These are phyloP conservation scores for Orchesella flavescens DNA, from an alignment of 2,888 invertebrate genomes.

Conservation along the genomic window DNA sequence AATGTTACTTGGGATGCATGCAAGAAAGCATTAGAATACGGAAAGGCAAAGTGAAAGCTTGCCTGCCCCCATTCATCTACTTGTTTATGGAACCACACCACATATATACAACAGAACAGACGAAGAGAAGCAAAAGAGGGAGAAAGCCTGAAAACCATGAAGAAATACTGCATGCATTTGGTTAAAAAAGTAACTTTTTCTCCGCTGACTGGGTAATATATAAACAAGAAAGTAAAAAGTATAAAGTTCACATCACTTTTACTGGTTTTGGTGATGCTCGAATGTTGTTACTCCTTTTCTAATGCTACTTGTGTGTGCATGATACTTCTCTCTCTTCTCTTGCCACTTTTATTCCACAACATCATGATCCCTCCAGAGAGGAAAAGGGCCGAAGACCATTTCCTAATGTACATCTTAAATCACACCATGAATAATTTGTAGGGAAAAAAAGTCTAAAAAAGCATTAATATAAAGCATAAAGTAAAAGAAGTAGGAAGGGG, in stretches of 20 bases:
- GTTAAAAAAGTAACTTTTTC: conserved; percentile 56
- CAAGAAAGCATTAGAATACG: conserved; percentile 64
- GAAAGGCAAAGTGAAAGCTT: conserved; percentile 50
- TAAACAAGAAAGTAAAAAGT: conserved; percentile 53
- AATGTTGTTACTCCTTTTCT: neutral
- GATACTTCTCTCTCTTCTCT: conserved; percentile 35
- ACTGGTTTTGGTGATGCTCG: conserved; percentile 10
- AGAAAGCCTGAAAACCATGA: conserved; percentile 51
- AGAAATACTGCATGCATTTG: conserved; percentile 58
- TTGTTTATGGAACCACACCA: conserved; percentile 48
- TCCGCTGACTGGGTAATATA: conserved; percentile 60
- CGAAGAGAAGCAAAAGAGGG: conserved; percentile 19
- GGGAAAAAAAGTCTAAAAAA: conserved; percentile 72
- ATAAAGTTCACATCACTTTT: conserved; percentile 62
- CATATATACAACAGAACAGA: neutral
- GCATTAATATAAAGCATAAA: conserved; percentile 72
- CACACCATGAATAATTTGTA: conserved; percentile 72
- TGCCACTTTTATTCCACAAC: conserved; percentile 60
- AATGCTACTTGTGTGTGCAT: conserved; percentile 38
- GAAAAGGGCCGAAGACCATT: conserved; percentile 69
- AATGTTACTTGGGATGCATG: too few relatives aligned
- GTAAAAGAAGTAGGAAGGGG: conserved; percentile 47
- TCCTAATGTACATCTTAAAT: conserved; percentile 72
- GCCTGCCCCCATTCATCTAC: conserved; percentile 61
- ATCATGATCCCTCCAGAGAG: conserved; percentile 65